Conservation (phyloP, 2,888 invertebrate species). For the Eretmocerus hayati region DNA sequence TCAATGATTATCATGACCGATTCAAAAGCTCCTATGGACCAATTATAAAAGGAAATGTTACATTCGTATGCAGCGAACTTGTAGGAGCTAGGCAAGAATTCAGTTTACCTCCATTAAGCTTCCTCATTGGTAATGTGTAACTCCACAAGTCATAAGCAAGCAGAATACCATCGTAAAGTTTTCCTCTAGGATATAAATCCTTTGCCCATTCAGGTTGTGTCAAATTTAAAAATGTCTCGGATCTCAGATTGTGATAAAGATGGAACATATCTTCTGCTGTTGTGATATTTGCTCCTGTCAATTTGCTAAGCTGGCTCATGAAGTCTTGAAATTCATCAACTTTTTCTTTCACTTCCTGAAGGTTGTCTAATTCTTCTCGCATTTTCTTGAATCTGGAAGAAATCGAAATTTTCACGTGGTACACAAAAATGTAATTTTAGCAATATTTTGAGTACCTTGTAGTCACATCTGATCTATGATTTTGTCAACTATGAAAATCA, state of each 20-base stretch:
- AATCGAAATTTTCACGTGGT: no score
- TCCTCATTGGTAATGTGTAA: slow-evolving; percentile 48
- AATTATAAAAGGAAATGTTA: no score
- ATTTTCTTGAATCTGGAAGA: neutral
- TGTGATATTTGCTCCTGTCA: slow-evolving; percentile 25
- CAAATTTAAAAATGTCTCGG: slow-evolving; percentile 51
- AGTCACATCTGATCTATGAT: no score
- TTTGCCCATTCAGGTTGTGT: slow-evolving; percentile 54
- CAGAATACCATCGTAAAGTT: slow-evolving; percentile 49
- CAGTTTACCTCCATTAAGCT: slow-evolving; percentile 51
- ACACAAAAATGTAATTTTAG: no score
- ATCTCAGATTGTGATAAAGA: slow-evolving; percentile 34
- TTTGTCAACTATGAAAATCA: no score
- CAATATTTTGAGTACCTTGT: no score
- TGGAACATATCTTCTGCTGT: slow-evolving; percentile 26
- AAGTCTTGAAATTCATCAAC: slow-evolving; percentile 20
- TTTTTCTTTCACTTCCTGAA: slow-evolving; percentile 20
- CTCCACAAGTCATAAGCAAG: slow-evolving; percentile 54
- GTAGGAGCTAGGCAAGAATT: no score
- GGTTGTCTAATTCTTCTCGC: slow-evolving; percentile 4
- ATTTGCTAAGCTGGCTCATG: slow-evolving; percentile 23
- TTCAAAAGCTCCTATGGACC: no score
- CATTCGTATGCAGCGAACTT: no score
- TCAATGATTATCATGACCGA: no score
- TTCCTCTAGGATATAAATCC: slow-evolving; percentile 48